Conservation (phyloP, 2,797 vertebrate genomes). For the Cyclopterus lumpus region DNA sequence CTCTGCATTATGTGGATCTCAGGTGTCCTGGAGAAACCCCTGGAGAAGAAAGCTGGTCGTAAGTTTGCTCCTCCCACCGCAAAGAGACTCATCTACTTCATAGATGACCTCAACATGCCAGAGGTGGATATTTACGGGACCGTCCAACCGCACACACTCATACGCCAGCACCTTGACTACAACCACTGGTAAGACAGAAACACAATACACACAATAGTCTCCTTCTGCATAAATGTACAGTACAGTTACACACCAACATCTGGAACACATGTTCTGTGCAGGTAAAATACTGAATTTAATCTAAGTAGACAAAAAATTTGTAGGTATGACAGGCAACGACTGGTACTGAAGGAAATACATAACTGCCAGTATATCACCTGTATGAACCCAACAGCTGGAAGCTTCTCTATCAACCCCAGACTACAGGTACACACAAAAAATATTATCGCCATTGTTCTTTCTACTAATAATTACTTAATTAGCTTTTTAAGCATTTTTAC, state of each 20-base stretch:
- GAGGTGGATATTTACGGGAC: constrained; percentile 85
- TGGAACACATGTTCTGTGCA: not conserved
- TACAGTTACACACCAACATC: not conserved
- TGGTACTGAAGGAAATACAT: constrained; percentile 92
- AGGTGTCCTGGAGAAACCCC: constrained; percentile 87
- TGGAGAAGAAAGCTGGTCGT: constrained; percentile 87
- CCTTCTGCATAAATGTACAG: not conserved
- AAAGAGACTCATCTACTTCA: constrained; percentile 88
- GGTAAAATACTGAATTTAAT: not conserved
- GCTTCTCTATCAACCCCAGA: constrained; percentile 92
- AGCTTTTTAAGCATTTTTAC: constrained; percentile 2
- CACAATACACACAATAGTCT: not conserved
- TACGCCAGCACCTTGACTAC: constrained; percentile 87
- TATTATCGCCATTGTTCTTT: not conserved
- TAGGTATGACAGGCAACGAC: constrained; percentile 97
- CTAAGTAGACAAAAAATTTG: constrained; percentile 14
- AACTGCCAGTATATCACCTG: constrained; percentile 93
- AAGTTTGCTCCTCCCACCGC: constrained; percentile 84
- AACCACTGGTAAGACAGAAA: constrained; percentile 77
- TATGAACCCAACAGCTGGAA: constrained; percentile 94
- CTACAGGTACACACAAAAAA: constrained; percentile 82
- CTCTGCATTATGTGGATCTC: not conserved
- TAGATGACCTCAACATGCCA: constrained; percentile 88
- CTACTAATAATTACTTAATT: constrained; percentile 1
- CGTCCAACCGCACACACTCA: constrained; percentile 86